These are phyloP conservation scores for Cyprinodon variegatus DNA, from an alignment of 2,113 vertebrate genomes.

Conservation along the genomic window DNA sequence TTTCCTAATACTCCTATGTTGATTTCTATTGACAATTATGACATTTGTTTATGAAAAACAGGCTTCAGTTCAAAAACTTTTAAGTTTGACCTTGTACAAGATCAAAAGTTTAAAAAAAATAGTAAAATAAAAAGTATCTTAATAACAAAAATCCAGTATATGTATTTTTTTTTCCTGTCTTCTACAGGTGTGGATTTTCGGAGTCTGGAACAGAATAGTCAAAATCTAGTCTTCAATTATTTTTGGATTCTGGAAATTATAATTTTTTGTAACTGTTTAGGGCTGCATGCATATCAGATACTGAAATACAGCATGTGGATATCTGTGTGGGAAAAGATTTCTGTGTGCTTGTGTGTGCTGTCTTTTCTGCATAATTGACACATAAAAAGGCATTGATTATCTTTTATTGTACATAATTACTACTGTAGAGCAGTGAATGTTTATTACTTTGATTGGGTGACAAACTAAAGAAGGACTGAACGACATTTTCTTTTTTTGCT, in stretches of 20 bases:
- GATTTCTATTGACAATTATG: background rate
- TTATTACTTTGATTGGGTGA: conserved; percentile 42
- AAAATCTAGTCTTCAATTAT: conserved; percentile 4
- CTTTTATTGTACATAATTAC: conserved; percentile 55
- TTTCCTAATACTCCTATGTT: too few relatives aligned
- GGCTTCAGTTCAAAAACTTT: background rate
- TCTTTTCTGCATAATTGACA: conserved; percentile 40
- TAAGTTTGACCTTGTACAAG: background rate
- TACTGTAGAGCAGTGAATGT: conserved; percentile 25
- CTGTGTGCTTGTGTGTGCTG: conserved; percentile 15
- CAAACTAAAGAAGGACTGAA: conserved; percentile 27
- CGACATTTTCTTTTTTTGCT: background rate
- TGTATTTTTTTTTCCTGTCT: conserved; percentile 26
- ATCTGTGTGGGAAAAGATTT: conserved; percentile 13
- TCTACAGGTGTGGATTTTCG: conserved; percentile 34
- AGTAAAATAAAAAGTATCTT: conserved; percentile 11
- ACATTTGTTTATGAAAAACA: background rate
- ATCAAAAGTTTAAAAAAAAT: too few relatives aligned
- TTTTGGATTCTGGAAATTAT: conserved; percentile 43
- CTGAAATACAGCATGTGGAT: conserved; percentile 23
- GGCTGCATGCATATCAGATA: conserved; percentile 47
- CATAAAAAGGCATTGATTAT: conserved; percentile 58
- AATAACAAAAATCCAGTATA: background rate
- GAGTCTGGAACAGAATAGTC: background rate
- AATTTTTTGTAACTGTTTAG: conserved; percentile 43